phyloP scores from a whole-genome alignment of 2,797 vertebrate species.

The Melanogrammus aeglefinus region DNA sequence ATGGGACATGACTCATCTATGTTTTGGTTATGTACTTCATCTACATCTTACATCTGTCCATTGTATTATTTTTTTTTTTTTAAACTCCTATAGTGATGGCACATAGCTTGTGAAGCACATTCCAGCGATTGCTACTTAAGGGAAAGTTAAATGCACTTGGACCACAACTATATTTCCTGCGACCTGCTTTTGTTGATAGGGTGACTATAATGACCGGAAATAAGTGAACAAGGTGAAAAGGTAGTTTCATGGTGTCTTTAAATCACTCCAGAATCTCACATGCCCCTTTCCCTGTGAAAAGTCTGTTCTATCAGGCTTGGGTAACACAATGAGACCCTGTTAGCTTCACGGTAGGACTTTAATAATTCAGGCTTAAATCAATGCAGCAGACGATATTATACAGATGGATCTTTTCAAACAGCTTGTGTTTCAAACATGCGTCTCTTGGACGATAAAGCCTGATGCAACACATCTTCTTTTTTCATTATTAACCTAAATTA shows the following conservation, averaged over 20 bases:
- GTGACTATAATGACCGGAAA: not conserved
- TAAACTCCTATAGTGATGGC: not conserved
- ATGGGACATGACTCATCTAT: too few relatives aligned
- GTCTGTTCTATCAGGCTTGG: slow-evolving; percentile 2
- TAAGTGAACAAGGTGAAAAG: slow-evolving; percentile 1
- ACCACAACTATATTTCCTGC: not conserved
- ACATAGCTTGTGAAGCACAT: not conserved
- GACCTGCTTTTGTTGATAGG: not conserved
- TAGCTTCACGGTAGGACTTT: not conserved
- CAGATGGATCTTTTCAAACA: not conserved
- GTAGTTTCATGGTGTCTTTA: not conserved
- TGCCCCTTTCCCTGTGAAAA: slow-evolving; percentile 4
- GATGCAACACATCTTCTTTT: not conserved
- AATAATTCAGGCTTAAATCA: slow-evolving; percentile 7
- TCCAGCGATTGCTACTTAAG: not conserved
- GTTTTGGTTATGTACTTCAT: too few relatives aligned
- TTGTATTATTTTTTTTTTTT: not conserved
- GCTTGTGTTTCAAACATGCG: slow-evolving; percentile 7
- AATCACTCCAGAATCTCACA: not conserved
- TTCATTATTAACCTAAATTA: slow-evolving; percentile 1
- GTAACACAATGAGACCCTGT: slow-evolving; percentile 5
- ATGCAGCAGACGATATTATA: slow-evolving; percentile 6
- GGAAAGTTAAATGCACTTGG: not conserved
- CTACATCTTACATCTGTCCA: too few relatives aligned
- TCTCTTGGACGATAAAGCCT: not conserved